A percentile compares a stretch with the other conserved stretches of the same genome.
These are phyloP conservation scores for Pandemis heparana DNA, from an alignment of 2,888 invertebrate genomes.

Conservation along the genomic window DNA sequence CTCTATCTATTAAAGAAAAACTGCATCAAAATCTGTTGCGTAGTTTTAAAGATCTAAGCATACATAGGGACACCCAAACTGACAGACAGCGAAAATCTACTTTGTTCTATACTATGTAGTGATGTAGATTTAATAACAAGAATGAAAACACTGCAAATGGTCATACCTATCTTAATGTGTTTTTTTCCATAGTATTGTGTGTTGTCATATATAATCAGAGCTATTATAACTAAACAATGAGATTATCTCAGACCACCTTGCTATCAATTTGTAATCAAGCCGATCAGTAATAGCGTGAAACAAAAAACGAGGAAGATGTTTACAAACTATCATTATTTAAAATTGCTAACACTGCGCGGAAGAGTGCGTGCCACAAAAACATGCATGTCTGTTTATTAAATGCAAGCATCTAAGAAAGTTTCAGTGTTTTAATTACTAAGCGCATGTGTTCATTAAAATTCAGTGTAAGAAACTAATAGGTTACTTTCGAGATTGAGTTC, in stretches of 20 bases:
- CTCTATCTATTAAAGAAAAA: no score
- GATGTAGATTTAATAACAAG: no score
- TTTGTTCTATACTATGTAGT: no score
- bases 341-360: constrained; percentile 31
- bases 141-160: no score
- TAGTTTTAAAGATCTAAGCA: no score
- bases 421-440: constrained; percentile 21
- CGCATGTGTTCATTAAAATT: constrained; percentile 12
- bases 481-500: constrained; percentile 17
- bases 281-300: background rate
- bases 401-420: constrained; percentile 16
- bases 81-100: no score
- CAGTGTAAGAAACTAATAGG: constrained; percentile 19
- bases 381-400: constrained; percentile 12
- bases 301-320: constrained; percentile 37
- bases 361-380: constrained; percentile 31
- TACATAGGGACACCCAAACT: no score
- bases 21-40: no score
- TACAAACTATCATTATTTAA: constrained; percentile 34
- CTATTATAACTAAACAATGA: constrained; percentile 11
- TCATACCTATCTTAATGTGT: no score
- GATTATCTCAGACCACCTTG: constrained; percentile 17
- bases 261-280: constrained; percentile 40
- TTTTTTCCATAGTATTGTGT: no score
- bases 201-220: background rate